Evolutionary conservation across 2,113 vertebrate species (phyloP).

Genomic region (Chamaea fasciata): DNA sequence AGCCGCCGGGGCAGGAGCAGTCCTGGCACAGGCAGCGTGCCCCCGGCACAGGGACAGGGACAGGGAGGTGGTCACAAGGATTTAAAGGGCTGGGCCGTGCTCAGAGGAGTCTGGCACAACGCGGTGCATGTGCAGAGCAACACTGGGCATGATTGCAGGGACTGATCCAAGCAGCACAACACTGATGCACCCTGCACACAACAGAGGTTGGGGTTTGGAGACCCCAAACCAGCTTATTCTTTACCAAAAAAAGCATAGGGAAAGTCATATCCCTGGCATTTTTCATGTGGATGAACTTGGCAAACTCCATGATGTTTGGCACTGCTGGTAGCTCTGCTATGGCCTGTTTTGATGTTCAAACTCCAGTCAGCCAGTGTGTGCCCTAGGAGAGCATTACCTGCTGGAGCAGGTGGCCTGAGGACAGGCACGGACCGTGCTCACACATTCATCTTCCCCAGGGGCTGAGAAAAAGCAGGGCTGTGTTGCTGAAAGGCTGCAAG

Average conservation of each 20-base stretch:
- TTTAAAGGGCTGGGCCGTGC: not conserved
- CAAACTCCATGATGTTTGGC: not conserved
- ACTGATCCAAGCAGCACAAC: not conserved
- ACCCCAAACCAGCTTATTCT: not conserved
- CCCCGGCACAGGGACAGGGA: not conserved
- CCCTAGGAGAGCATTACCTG: not conserved
- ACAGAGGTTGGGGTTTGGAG: not conserved
- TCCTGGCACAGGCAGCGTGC: not conserved
- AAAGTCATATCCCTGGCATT: not conserved
- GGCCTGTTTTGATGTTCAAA: not conserved
- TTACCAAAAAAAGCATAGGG: fast-evolving
- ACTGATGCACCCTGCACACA: not conserved
- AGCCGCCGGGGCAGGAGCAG: fast-evolving
- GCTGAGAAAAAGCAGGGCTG: not conserved
- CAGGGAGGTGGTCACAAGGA: not conserved
- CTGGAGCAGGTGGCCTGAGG: not conserved
- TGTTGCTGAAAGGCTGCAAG: not conserved
- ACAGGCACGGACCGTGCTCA: not conserved
- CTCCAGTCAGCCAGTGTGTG: fast-evolving
- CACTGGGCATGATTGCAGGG: fast-evolving
- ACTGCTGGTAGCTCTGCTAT: not conserved
- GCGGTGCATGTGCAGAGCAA: not conserved
- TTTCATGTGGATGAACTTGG: not conserved
- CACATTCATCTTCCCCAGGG: not conserved
- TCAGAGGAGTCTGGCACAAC: not conserved